Evolutionary conservation across 2,888 invertebrate species (phyloP).

Genomic region (Sisyra terminalis): DNA sequence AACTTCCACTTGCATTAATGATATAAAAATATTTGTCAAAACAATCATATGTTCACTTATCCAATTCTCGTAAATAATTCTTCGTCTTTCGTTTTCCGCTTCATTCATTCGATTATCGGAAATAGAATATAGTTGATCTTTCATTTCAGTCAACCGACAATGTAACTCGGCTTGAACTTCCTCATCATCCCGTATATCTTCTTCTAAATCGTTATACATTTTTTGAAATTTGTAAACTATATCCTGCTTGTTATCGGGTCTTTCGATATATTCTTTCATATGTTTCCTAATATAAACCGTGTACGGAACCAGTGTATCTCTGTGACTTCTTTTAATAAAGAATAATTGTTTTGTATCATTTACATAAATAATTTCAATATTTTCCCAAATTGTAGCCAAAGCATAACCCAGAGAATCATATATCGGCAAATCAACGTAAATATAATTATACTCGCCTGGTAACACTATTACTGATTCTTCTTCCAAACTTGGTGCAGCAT

Average conservation of each 20-base stretch:
- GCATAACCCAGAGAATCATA: slow-evolving; percentile 18
- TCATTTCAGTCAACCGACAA: slow-evolving; percentile 33
- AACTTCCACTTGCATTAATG: slow-evolving; percentile 41
- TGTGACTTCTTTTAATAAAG: slow-evolving; percentile 35
- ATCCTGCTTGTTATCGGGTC: slow-evolving; percentile 40
- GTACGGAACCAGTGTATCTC: slow-evolving; percentile 38
- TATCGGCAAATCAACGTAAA: slow-evolving; percentile 22
- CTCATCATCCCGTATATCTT: slow-evolving; percentile 36
- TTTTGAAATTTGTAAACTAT: slow-evolving; percentile 37
- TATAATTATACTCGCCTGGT: slow-evolving; percentile 23
- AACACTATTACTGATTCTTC: slow-evolving; percentile 9
- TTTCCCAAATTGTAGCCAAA: slow-evolving; percentile 28
- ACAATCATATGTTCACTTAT: slow-evolving; percentile 33
- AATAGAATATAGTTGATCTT: slow-evolving; percentile 33
- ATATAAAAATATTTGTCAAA: slow-evolving; percentile 36
- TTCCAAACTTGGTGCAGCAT: slow-evolving; percentile 7
- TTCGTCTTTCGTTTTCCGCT: slow-evolving; percentile 33
- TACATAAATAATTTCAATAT: slow-evolving; percentile 27
- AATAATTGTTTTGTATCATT: slow-evolving; percentile 37
- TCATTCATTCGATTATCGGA: slow-evolving; percentile 36
- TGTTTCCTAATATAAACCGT: slow-evolving; percentile 33
- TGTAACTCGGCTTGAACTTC: slow-evolving; percentile 45
- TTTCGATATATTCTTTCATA: slow-evolving; percentile 34
- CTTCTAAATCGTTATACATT: slow-evolving; percentile 39
- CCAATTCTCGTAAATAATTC: slow-evolving; percentile 40